Evolutionary conservation across 37 sponge, comb jelly and placozoan species (phyloP).

Genomic region (Spongilla lacustris): DNA sequence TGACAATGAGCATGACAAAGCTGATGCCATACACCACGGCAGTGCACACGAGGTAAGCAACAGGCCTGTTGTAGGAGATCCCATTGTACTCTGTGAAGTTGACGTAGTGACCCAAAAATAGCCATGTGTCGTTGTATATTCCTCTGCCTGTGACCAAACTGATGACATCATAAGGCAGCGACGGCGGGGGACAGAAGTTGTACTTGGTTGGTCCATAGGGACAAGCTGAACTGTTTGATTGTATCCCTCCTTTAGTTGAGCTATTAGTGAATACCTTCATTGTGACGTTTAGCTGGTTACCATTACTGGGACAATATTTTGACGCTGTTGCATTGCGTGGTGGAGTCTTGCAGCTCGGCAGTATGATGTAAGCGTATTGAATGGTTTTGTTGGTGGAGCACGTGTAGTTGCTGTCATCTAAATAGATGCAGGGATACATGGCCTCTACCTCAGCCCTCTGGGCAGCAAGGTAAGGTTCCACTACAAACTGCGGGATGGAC

Average conservation of each 20-base stretch:
- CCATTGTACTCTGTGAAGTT: conserved; percentile 3
- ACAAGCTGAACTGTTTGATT: neutral
- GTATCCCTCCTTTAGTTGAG: too few species aligned
- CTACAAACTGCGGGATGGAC: conserved; percentile 66
- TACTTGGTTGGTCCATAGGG: neutral
- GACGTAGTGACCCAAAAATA: conserved; percentile 73
- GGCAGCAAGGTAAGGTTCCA: neutral
- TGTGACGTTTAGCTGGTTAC: too few species aligned
- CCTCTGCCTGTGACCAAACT: conserved; percentile 68
- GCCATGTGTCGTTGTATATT: conserved; percentile 62
- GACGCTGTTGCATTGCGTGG: neutral
- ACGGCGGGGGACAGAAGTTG: neutral
- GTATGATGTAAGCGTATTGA: too few species aligned
- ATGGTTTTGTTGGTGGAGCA: neutral
- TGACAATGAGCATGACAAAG: conserved; percentile 61
- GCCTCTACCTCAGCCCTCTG: neutral
- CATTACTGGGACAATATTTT: too few species aligned
- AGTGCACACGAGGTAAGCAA: conserved; percentile 60
- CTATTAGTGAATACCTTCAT: too few species aligned
- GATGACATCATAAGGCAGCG: conserved; percentile 33
- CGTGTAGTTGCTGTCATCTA: neutral
- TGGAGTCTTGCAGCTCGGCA: neutral
- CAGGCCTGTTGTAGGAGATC: conserved; percentile 52
- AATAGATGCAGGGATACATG: neutral
- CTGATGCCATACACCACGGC: conserved; percentile 45